phyloP scores from a whole-genome alignment of 2,888 invertebrate genomes.

The Polylopha cassiicola region DNA sequence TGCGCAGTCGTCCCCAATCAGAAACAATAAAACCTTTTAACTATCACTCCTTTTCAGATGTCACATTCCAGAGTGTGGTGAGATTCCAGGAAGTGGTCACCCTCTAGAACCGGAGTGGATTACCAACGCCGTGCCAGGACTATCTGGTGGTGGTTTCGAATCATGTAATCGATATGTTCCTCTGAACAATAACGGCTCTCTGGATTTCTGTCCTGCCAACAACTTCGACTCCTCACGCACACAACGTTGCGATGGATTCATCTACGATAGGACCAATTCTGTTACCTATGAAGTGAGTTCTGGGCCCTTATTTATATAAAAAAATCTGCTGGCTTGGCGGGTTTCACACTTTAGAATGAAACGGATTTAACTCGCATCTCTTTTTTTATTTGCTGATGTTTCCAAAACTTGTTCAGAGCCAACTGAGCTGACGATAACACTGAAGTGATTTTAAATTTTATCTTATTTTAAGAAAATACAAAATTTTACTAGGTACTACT shows the following conservation, averaged over 20 bases:
- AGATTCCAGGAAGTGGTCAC: constrained; percentile 40
- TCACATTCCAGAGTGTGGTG: constrained; percentile 70
- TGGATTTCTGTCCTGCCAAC: constrained; percentile 43
- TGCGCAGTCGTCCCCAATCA: too few species aligned
- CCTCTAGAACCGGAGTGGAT: constrained; percentile 62
- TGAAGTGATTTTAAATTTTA: too few species aligned
- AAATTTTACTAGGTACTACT: too few species aligned
- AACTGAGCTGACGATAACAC: too few species aligned
- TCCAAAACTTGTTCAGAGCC: too few species aligned
- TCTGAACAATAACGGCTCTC: constrained; percentile 36
- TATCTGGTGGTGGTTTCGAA: constrained; percentile 38
- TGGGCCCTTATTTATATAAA: background rate
- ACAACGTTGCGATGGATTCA: constrained; percentile 43
- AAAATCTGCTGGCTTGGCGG: too few species aligned
- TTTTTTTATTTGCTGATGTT: too few species aligned
- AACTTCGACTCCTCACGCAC: constrained; percentile 37
- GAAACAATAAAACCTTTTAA: too few species aligned
- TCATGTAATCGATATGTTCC: constrained; percentile 64
- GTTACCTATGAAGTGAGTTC: constrained; percentile 59
- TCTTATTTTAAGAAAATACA: too few species aligned
- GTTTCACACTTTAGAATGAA: too few species aligned
- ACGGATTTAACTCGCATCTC: too few species aligned
- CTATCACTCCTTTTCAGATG: constrained; percentile 69
- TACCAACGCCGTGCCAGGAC: constrained; percentile 55
- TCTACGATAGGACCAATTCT: constrained; percentile 54